A percentile compares a stretch with the other conserved stretches of the same genome.
Conservation (phyloP, 1,140 invertebrate species). For the Armadillidium nasatum region DNA sequence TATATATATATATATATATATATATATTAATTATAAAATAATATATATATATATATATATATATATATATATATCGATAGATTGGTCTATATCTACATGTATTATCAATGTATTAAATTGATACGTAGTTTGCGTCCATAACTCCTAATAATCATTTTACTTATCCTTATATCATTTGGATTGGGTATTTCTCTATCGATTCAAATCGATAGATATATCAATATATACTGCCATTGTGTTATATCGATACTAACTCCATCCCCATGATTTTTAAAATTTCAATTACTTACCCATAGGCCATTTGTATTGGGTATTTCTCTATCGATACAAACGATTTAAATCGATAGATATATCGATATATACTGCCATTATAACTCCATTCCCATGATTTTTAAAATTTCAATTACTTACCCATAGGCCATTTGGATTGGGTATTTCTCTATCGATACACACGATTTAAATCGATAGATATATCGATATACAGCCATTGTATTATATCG, state of each 20-base stretch:
- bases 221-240: not conserved
- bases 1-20: not conserved
- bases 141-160: too few species aligned
- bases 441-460: not conserved
- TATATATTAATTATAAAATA: not conserved
- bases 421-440: slow-evolving; percentile 11
- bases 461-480: not conserved
- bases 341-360: not conserved
- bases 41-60: slow-evolving; percentile 1
- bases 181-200: not conserved
- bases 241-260: too few species aligned
- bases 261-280: too few species aligned
- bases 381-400: too few species aligned
- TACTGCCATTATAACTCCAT: too few species aligned
- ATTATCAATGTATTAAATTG: too few species aligned
- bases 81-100: too few species aligned
- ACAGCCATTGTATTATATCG: too few species aligned
- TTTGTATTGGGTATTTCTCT: not conserved
- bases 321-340: not conserved
- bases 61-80: not conserved
- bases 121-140: too few species aligned
- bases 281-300: not conserved
- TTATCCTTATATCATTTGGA: not conserved
- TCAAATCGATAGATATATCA: not conserved
- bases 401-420: not conserved